Conservation (phyloP, 2,888 invertebrate species). For the Ptilodon capucinus region DNA sequence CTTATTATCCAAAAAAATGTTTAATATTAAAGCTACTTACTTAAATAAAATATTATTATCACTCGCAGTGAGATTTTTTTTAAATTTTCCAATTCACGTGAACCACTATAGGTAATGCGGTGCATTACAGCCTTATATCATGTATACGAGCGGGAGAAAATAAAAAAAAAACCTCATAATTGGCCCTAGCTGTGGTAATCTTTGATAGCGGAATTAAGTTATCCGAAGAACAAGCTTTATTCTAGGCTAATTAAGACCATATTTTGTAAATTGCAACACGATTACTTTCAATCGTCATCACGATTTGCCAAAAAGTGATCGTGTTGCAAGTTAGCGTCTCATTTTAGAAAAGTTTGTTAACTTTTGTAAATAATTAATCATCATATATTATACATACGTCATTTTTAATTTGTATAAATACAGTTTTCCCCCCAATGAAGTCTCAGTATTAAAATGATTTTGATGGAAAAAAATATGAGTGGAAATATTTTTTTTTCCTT, state of each 20-base stretch:
- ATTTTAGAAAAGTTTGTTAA: slow-evolving; percentile 61
- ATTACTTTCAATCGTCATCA: slow-evolving; percentile 8
- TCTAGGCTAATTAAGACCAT: slow-evolving; percentile 62
- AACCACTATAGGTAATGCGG: slow-evolving; percentile 70
- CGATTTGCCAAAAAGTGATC: slow-evolving; percentile 33
- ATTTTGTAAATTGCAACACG: slow-evolving; percentile 44
- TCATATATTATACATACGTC: slow-evolving; percentile 48
- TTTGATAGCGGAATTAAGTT: slow-evolving; percentile 58
- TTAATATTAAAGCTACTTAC: neutral
- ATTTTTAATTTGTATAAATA: slow-evolving; percentile 59
- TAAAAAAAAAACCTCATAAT: slow-evolving; percentile 63
- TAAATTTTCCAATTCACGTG: slow-evolving; percentile 35
- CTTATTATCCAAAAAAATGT: neutral
- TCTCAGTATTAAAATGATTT: slow-evolving; percentile 68
- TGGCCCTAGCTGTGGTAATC: slow-evolving; percentile 65
- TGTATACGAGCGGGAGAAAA: slow-evolving; percentile 84
- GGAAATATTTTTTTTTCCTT: slow-evolving; percentile 39
- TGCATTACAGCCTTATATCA: slow-evolving; percentile 86
- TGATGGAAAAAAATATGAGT: slow-evolving; percentile 20
- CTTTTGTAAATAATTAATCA: slow-evolving; percentile 74
- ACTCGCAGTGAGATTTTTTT: slow-evolving; percentile 36
- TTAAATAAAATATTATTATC: neutral
- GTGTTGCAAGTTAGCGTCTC: slow-evolving; percentile 47
- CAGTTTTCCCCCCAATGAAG: slow-evolving; percentile 42
- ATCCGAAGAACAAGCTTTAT: slow-evolving; percentile 76